These are phyloP conservation scores for Trichonephila clavipes DNA, from an alignment of 1,140 invertebrate genomes.

Conservation along the genomic window DNA sequence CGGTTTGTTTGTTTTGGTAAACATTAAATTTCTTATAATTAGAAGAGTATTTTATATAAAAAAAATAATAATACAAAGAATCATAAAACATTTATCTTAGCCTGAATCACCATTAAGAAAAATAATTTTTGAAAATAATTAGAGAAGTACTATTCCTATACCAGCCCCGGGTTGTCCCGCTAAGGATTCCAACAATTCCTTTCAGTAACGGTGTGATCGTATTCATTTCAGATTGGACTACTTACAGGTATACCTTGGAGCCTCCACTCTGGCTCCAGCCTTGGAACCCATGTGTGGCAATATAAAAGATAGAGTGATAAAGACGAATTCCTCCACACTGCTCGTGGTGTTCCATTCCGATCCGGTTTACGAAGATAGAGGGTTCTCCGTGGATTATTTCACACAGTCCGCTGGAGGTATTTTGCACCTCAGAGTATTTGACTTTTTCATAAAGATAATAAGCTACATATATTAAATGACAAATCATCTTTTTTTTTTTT, in stretches of 20 bases:
- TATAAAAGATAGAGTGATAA: conserved; percentile 66
- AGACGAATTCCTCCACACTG: conserved; percentile 71
- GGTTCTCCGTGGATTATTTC: conserved; percentile 77
- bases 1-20: no score
- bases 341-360: conserved; percentile 77
- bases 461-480: no score
- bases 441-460: no score
- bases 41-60: no score
- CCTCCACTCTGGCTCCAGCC: conserved; percentile 38
- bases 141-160: neutral
- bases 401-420: conserved; percentile 72
- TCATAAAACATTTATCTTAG: no score
- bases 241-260: conserved; percentile 66
- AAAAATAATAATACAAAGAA: no score
- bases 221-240: conserved; percentile 71
- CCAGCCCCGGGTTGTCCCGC: neutral
- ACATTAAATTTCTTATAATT: no score
- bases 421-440: no score
- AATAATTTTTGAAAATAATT: no score
- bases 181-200: neutral
- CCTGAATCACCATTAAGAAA: no score
- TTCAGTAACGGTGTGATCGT: neutral
- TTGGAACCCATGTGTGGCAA: conserved; percentile 75
- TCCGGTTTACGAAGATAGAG: conserved; percentile 73
- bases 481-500: no score